A percentile compares a stretch with the other conserved stretches of the same genome.
These are phyloP conservation scores for Nesometra sesokonis DNA, from an alignment of 35 echinoderm and acorn worm genomes.

Conservation along the genomic window DNA sequence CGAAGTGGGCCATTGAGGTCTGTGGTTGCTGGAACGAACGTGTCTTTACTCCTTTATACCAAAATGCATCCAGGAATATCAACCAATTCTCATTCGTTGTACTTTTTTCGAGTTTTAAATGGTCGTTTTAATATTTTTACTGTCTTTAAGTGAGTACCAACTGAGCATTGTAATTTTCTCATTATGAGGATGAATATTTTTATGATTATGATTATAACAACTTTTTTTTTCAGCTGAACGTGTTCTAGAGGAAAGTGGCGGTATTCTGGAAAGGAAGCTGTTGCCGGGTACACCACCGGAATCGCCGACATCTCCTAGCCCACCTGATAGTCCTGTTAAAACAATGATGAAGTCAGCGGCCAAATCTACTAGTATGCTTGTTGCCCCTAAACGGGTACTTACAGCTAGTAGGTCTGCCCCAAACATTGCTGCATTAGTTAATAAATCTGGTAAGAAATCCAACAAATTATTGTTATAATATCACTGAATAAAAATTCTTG, in stretches of 20 bases:
- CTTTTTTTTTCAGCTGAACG: neutral
- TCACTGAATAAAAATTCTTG: neutral
- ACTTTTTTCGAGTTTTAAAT: no score
- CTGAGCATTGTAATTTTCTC: no score
- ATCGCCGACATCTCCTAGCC: conserved; percentile 47
- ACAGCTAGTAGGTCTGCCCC: conserved; percentile 78
- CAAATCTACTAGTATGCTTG: conserved; percentile 17
- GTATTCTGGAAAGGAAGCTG: neutral
- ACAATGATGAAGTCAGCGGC: neutral
- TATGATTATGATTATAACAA: neutral
- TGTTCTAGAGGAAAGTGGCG: neutral
- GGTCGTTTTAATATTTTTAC: no score
- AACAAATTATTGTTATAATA: conserved; percentile 40
- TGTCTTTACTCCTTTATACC: no score
- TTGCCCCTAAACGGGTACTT: conserved; percentile 71
- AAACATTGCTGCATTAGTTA: conserved; percentile 80
- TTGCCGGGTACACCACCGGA: neutral
- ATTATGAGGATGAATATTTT: neutral
- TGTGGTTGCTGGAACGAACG: no score
- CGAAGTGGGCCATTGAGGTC: no score
- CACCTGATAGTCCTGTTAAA: conserved; percentile 17
- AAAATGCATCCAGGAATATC: no score
- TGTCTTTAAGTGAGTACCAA: no score
- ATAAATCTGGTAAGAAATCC: neutral
- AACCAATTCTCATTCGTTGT: no score